These are phyloP conservation scores for Gallinago undulata DNA, from an alignment of 2,113 vertebrate genomes.

Conservation along the genomic window DNA sequence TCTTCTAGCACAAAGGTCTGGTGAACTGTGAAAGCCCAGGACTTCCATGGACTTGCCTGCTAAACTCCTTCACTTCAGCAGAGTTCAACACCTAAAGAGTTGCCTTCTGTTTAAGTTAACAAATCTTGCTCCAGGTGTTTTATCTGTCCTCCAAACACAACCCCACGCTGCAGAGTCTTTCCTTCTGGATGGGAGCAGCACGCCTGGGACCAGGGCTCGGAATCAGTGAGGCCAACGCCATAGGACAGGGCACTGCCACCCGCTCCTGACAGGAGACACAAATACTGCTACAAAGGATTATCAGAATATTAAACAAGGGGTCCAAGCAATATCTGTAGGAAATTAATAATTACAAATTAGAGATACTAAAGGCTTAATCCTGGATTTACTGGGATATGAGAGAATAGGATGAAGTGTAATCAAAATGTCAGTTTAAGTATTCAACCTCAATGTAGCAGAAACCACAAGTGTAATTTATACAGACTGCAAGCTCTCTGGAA, in stretches of 20 bases:
- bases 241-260: neutral
- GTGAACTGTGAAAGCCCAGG: neutral
- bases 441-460: neutral
- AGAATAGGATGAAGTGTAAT: neutral
- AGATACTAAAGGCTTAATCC: conserved; percentile 10
- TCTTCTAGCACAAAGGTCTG: neutral
- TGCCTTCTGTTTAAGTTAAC: neutral
- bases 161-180: neutral
- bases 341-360: conserved; percentile 50
- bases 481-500: neutral
- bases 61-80: neutral
- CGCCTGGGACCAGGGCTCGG: fast-evolving
- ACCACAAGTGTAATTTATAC: neutral
- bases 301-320: neutral
- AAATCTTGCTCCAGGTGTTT: neutral
- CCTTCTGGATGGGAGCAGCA: neutral
- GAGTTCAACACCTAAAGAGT: neutral
- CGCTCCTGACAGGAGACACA: neutral
- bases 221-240: neutral
- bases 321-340: neutral
- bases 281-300: neutral
- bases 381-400: neutral
- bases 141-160: neutral
- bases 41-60: too few relatives aligned
- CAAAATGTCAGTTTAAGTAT: neutral